These are phyloP conservation scores for Microchrysa polita DNA, from an alignment of 2,888 invertebrate genomes.

Conservation along the genomic window DNA sequence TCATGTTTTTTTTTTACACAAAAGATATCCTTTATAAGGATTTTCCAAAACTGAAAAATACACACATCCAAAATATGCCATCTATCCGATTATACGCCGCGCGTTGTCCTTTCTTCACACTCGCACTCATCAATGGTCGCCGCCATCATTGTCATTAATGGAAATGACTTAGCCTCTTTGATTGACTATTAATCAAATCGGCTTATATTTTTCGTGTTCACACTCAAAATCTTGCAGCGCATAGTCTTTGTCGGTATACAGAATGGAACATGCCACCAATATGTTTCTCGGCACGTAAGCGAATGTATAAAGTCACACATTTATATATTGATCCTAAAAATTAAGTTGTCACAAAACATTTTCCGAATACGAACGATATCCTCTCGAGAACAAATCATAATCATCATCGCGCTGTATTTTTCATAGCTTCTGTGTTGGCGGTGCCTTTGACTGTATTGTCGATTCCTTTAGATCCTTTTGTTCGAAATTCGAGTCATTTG, in stretches of 20 bases:
- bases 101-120: too few species aligned
- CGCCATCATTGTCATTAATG: background rate
- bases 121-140: background rate
- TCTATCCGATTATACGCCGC: too few species aligned
- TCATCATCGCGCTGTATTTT: slow-evolving; percentile 36
- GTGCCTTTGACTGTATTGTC: slow-evolving; percentile 31
- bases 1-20: too few species aligned
- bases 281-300: slow-evolving; percentile 6
- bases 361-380: slow-evolving; percentile 37
- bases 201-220: slow-evolving; percentile 36
- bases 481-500: slow-evolving; percentile 40
- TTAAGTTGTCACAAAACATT: slow-evolving; percentile 43
- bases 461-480: slow-evolving; percentile 43
- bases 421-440: slow-evolving; percentile 42
- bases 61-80: too few species aligned
- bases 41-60: too few species aligned
- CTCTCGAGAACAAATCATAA: slow-evolving; percentile 42
- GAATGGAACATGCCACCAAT: background rate
- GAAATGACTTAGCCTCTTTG: slow-evolving; percentile 25
- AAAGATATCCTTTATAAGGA: too few species aligned
- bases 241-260: background rate
- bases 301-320: slow-evolving; percentile 31
- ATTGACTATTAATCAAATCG: slow-evolving; percentile 39
- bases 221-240: slow-evolving; percentile 26
- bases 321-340: slow-evolving; percentile 24